Conservation (phyloP, 2,888 invertebrate species). For the Peribatodes rhomboidaria region DNA sequence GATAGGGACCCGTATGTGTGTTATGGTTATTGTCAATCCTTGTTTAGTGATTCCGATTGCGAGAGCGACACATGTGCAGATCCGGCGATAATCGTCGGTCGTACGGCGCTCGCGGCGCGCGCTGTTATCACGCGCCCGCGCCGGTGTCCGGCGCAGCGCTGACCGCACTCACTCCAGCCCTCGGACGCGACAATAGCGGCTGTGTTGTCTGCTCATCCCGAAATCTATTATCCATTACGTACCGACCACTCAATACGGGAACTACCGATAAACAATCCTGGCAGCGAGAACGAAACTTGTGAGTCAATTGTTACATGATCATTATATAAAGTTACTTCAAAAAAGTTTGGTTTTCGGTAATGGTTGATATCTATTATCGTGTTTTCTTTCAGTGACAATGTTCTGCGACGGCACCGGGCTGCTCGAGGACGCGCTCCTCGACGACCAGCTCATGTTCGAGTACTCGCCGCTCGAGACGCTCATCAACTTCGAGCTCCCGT, state of each 20-base stretch:
- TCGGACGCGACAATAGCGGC: slow-evolving; percentile 69
- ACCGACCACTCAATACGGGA: slow-evolving; percentile 41
- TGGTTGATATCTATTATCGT: slow-evolving; percentile 36
- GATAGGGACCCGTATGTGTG: slow-evolving; percentile 34
- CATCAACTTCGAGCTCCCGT: slow-evolving; percentile 79
- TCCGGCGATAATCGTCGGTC: slow-evolving; percentile 72
- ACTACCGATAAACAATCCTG: slow-evolving; percentile 42
- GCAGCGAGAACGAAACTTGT: slow-evolving; percentile 41
- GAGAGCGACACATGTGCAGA: slow-evolving; percentile 55
- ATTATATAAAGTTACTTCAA: neutral
- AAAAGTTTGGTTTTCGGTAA: slow-evolving; percentile 1
- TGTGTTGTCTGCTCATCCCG: slow-evolving; percentile 59
- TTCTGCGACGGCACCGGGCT: slow-evolving; percentile 69
- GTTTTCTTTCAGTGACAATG: slow-evolving; percentile 66
- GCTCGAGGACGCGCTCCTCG: slow-evolving; percentile 72
- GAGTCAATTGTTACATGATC: slow-evolving; percentile 31
- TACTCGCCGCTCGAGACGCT: slow-evolving; percentile 80
- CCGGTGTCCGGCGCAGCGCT: slow-evolving; percentile 68
- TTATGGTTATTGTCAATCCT: slow-evolving; percentile 40
- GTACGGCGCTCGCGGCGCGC: slow-evolving; percentile 42
- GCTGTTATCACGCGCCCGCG: slow-evolving; percentile 74
- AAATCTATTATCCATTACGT: slow-evolving; percentile 49
- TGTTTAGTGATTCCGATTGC: slow-evolving; percentile 38
- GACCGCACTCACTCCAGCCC: slow-evolving; percentile 67
- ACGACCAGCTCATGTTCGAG: slow-evolving; percentile 76